Conservation (phyloP, 2,888 invertebrate genomes). For the Lasioglossum oenotherae region DNA sequence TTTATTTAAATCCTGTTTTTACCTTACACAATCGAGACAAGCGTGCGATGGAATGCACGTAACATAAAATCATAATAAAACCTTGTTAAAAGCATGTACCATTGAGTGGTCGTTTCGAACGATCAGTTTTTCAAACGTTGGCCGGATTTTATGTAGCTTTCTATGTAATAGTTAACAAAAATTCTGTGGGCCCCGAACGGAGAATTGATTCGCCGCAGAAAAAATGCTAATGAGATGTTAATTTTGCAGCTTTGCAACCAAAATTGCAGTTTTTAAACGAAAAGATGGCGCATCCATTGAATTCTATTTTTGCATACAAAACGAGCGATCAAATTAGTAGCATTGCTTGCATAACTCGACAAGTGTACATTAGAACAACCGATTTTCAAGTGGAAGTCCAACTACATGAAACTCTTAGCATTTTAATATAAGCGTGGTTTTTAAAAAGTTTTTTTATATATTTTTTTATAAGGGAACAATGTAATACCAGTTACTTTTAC, state of each 20-base stretch:
- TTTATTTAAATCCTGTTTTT: background rate
- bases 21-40: background rate
- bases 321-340: too few relatives aligned
- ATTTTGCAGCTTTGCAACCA: background rate
- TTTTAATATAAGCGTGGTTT: too few relatives aligned
- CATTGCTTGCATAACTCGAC: too few relatives aligned
- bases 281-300: background rate
- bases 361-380: too few relatives aligned
- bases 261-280: background rate
- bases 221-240: background rate
- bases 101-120: background rate
- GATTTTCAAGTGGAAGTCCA: too few relatives aligned
- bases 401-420: too few relatives aligned
- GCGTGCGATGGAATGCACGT: background rate
- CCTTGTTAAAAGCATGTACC: background rate
- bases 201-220: background rate
- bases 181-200: background rate
- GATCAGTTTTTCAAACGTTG: background rate
- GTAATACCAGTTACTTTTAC: too few relatives aligned
- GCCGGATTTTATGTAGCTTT: background rate
- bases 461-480: too few relatives aligned
- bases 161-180: background rate
- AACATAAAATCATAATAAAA: background rate
- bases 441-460: too few relatives aligned
- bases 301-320: background rate